Evolutionary conservation across 2,888 invertebrate genomes (phyloP).

Genomic region (Archaeoteleia sp.): DNA sequence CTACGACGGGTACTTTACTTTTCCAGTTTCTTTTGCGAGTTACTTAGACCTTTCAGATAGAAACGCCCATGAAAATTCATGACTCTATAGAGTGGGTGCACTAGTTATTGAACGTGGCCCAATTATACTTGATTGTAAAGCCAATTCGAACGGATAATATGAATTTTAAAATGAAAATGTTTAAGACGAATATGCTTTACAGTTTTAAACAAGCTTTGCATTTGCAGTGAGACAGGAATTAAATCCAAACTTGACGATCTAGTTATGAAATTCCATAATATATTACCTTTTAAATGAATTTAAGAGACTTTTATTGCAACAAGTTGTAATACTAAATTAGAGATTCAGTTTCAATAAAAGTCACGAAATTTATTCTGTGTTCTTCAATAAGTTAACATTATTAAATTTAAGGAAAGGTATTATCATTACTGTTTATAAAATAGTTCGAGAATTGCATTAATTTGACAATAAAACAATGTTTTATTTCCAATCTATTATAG

Average conservation of each 20-base stretch:
- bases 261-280: too few relatives aligned
- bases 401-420: neutral
- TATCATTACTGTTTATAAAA: neutral
- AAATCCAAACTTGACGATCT: neutral
- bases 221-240: neutral
- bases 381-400: too few relatives aligned
- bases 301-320: too few relatives aligned
- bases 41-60: constrained; percentile 16
- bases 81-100: constrained; percentile 6
- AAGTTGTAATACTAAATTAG: too few relatives aligned
- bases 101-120: constrained; percentile 19
- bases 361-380: too few relatives aligned
- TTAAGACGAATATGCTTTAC: neutral
- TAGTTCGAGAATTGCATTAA: neutral
- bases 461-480: neutral
- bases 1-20: constrained; percentile 4
- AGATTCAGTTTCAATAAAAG: too few relatives aligned
- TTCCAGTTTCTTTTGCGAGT: constrained; percentile 14
- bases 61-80: constrained; percentile 28
- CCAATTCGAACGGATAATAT: constrained; percentile 9
- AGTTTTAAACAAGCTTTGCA: neutral
- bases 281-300: too few relatives aligned
- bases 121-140: constrained; percentile 16
- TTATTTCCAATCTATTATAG: neutral
- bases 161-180: constrained; percentile 6